Percentiles rank a stretch among this genome's conserved stretches.
phyloP scores from a whole-genome alignment of 2,888 invertebrate species.

The Melolontha melolontha region DNA sequence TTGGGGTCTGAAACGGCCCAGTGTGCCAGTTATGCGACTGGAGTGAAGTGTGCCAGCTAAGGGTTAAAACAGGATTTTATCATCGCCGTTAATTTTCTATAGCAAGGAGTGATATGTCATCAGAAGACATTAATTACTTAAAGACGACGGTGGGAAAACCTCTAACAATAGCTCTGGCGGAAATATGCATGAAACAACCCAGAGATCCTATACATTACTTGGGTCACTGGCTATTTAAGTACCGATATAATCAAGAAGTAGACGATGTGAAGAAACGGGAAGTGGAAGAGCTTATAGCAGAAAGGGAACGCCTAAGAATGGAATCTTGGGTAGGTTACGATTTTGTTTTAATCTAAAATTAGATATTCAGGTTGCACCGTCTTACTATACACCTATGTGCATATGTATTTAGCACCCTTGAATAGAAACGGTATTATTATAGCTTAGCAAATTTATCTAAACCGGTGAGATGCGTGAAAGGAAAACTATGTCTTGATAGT shows the following conservation, averaged over 20 bases:
- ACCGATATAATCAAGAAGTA: conserved; percentile 64
- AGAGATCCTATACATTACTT: conserved; percentile 67
- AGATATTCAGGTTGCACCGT: background rate
- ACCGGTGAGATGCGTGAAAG: too few relatives aligned
- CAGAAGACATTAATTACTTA: conserved; percentile 61
- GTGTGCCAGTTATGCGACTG: too few relatives aligned
- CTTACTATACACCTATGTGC: background rate
- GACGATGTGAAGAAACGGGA: conserved; percentile 58
- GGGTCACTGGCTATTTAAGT: conserved; percentile 67
- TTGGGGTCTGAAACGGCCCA: too few relatives aligned
- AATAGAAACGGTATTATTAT: too few relatives aligned
- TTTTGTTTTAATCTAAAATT: conserved; percentile 5
- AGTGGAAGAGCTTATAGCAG: conserved; percentile 58
- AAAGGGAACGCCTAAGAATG: conserved; percentile 58
- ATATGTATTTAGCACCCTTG: too few relatives aligned
- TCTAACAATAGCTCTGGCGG: conserved; percentile 64
- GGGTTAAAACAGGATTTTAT: background rate
- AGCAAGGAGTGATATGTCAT: background rate
- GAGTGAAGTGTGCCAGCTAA: too few relatives aligned
- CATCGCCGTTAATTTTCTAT: too few relatives aligned
- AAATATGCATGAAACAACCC: conserved; percentile 65
- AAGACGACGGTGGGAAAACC: conserved; percentile 61
- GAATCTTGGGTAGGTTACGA: conserved; percentile 60
- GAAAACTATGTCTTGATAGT: too few relatives aligned
- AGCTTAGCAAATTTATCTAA: too few relatives aligned